Base-by-base conservation (phyloP, 1,140 invertebrate species). In the Trachymyrmex cornetzi region DNA sequence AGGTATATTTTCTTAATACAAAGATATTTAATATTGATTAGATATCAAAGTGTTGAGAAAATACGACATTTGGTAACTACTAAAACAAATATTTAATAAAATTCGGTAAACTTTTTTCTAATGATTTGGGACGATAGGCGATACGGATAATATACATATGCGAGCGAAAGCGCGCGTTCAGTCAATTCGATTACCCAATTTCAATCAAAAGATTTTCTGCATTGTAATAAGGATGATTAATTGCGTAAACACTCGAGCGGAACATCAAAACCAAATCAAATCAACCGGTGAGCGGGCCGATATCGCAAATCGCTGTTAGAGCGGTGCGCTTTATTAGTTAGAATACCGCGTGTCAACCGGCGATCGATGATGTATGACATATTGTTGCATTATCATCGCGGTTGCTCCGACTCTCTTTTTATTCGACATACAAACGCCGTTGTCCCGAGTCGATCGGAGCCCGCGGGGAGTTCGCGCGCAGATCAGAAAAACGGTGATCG, bases 331-430 rank as follows among this genome's bases (percentile, higher is more conserved):
- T 72, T 72, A 24, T 72, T 72, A 24, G 34, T 72, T 82, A 61
- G 67, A 74, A 69, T 19, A 16, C 24, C 67, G 55, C 55, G 80
- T 69, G 48, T 74, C 66, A 74, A 59, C 67, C 80, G 12, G 22
- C 80, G 38, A 53, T 71, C 80, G 80, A 84, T 84, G 69, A 84
- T 75, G 80, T 84, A 84, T 61, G 80, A 75, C 80, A 84, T 69
- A 84, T 84, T 84, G 80, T 84, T 84, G 80, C 80, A 84, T 75
- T 75, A 84, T 75, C 80, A 84, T 84, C 67, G 67, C 67, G 69
- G 55, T 84, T 63, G 79, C 79, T 61, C 30, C 22, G 24, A 27
- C 38, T 75, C 55, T 66, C 38, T 79, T 79, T 79, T 79, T 79
- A 57, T 27, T n/a, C 59, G 75, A 53, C 63, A 71, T 30, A 69